These are phyloP conservation scores for Enteromius fasciolatus DNA, from an alignment of 2,797 vertebrate genomes.

Conservation along the genomic window DNA sequence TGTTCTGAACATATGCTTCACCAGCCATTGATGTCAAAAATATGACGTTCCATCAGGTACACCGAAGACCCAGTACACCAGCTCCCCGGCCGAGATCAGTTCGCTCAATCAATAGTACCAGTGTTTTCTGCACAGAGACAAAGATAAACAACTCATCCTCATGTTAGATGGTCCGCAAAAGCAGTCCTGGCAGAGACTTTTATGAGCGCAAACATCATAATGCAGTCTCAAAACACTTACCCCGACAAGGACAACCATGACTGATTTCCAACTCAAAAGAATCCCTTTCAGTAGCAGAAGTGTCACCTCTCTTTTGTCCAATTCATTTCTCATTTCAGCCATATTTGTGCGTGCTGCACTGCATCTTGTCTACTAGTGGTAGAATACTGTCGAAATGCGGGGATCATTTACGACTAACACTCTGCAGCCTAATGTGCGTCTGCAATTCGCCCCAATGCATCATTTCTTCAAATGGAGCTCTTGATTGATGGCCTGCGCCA, in stretches of 20 bases:
- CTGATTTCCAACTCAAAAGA: conserved; percentile 33
- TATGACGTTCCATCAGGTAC: conserved; percentile 29
- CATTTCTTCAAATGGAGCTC: conserved; percentile 59
- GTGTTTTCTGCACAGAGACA: conserved; percentile 12
- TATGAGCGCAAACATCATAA: conserved; percentile 43
- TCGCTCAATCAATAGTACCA: conserved; percentile 15
- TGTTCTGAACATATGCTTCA: conserved; percentile 15
- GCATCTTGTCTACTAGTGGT: conserved; percentile 54
- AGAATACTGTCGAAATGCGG: conserved; percentile 63
- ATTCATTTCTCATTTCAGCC: conserved; percentile 37
- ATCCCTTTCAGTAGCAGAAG: conserved; percentile 39
- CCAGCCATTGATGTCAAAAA: conserved; percentile 30
- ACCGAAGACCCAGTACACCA: not conserved
- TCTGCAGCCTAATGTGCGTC: conserved; percentile 64
- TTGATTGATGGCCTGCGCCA: conserved; percentile 68
- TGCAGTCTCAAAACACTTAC: conserved; percentile 50
- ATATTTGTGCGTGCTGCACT: conserved; percentile 28
- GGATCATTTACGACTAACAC: conserved; percentile 71
- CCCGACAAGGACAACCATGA: conserved; percentile 34
- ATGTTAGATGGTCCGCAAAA: conserved; percentile 30
- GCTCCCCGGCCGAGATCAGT: not conserved
- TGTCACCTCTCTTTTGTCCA: conserved; percentile 40
- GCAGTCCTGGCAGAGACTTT: conserved; percentile 20
- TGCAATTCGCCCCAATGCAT: conserved; percentile 65
- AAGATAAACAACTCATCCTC: conserved; percentile 35